Base-by-base conservation (phyloP, 2,888 invertebrate genomes). In the Athalia circularis region DNA sequence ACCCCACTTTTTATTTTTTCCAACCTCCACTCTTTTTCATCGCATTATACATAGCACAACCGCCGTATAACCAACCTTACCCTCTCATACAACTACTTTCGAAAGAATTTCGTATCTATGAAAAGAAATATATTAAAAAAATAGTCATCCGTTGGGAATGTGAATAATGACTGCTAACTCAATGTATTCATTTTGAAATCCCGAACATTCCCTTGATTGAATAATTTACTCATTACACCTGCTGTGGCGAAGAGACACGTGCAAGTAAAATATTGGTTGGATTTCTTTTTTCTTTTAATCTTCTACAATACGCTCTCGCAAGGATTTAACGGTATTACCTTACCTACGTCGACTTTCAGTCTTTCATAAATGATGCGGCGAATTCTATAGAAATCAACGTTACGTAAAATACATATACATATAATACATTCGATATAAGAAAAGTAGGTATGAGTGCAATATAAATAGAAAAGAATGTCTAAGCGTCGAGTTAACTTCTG, bases 311-410 rank as follows among this genome's bases (percentile, higher is more conserved):
- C 29, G 29, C 29, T 43, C 8, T 61, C 67, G 76, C 50, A 64
- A 74, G 43, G 67, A 77, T 77, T 78, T 77, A 79, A 80, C 79
- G 76, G 77, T 70, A 77, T 83, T 82, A 83, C 83, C 81, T 82
- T 82, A 81, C 80, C 57, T 70, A n/a, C 45, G 11, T 52, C 15
- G 13, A 29, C 29, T 29, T 29, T 29, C 2, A 29, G 29, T 29
- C 29, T 29, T 29, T 29, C 2, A 29, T 2, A 29, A 29, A 29
- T 7, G 52, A 11, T 11, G 52, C 52, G 52, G 7, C 52, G 52
- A 52, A 11, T 52, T 11, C 8, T 52, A 9, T 52, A 7, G 11
- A 7, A 7, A 52, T 52, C 52, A 11, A 52, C 52, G 52, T 9
- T 52, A 52, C 52, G 8, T 7, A 7, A 11, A 7, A 52, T 11